Evolutionary conservation across 1,140 invertebrate genomes (phyloP).

Genomic region (Cotesia typhae): DNA sequence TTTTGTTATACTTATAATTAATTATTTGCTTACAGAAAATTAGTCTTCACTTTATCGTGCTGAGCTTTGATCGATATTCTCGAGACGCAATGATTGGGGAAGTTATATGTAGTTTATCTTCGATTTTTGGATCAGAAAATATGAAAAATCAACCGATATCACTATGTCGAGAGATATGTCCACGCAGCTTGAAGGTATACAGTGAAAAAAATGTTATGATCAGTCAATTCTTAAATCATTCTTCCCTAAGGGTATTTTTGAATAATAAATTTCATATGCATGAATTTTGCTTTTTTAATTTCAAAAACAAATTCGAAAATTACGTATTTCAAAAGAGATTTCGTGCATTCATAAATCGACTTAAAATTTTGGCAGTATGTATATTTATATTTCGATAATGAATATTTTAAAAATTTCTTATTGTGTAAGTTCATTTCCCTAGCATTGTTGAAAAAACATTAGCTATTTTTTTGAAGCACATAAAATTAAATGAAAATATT

Average conservation of each 20-base stretch:
- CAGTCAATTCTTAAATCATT: background rate
- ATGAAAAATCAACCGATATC: slow-evolving; percentile 81
- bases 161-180: slow-evolving; percentile 84
- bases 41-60: slow-evolving; percentile 91
- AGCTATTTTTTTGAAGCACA: no score
- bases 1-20: background rate
- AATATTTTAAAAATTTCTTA: no score
- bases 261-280: no score
- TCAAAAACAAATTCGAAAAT: no score
- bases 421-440: no score
- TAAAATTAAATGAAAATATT: no score
- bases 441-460: no score
- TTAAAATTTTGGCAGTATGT: no score
- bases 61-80: slow-evolving; percentile 97
- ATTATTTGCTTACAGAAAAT: slow-evolving; percentile 70
- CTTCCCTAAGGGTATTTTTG: background rate
- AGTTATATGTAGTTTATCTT: slow-evolving; percentile 86
- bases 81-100: slow-evolving; percentile 97
- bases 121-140: slow-evolving; percentile 77
- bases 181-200: slow-evolving; percentile 82
- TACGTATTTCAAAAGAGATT: no score
- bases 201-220: background rate
- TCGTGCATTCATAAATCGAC: no score
- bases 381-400: no score
- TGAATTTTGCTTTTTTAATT: no score